Conservation (phyloP, 2,888 invertebrate genomes). For the Microctonus aethiopoides region DNA sequence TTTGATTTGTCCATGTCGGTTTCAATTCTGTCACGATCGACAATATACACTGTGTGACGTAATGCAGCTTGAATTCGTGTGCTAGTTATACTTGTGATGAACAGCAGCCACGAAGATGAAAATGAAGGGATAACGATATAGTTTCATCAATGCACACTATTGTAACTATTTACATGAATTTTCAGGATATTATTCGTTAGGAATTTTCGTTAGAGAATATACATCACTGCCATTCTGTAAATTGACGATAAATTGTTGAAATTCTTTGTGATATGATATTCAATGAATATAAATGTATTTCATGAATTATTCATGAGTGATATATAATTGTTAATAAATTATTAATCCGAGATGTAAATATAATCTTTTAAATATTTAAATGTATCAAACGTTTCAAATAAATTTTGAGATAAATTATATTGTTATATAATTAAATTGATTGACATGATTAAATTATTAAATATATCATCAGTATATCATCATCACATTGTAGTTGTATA, state of each 20-base stretch:
- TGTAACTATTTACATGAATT: conserved; percentile 35
- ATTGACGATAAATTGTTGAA: not conserved
- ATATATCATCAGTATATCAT: too few relatives aligned
- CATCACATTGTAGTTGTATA: too few relatives aligned
- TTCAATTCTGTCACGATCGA: conserved; percentile 26
- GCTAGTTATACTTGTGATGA: not conserved
- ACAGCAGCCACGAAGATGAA: not conserved
- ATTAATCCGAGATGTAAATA: too few relatives aligned
- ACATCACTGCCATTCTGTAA: not conserved
- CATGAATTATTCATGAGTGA: too few relatives aligned
- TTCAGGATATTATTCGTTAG: conserved; percentile 33
- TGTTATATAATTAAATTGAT: too few relatives aligned
- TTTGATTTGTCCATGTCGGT: conserved; percentile 39
- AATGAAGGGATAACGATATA: conserved; percentile 1
- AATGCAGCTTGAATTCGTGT: not conserved
- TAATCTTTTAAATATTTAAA: too few relatives aligned
- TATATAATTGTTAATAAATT: too few relatives aligned
- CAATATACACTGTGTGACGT: not conserved
- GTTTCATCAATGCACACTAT: not conserved
- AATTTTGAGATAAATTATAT: too few relatives aligned
- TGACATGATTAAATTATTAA: too few relatives aligned
- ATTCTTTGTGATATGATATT: too few relatives aligned
- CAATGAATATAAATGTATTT: too few relatives aligned
- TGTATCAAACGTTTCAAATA: too few relatives aligned
- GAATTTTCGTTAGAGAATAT: conserved; percentile 26